Evolutionary conservation across 2,888 invertebrate genomes (phyloP).

Genomic region (Keiferia lycopersicella): DNA sequence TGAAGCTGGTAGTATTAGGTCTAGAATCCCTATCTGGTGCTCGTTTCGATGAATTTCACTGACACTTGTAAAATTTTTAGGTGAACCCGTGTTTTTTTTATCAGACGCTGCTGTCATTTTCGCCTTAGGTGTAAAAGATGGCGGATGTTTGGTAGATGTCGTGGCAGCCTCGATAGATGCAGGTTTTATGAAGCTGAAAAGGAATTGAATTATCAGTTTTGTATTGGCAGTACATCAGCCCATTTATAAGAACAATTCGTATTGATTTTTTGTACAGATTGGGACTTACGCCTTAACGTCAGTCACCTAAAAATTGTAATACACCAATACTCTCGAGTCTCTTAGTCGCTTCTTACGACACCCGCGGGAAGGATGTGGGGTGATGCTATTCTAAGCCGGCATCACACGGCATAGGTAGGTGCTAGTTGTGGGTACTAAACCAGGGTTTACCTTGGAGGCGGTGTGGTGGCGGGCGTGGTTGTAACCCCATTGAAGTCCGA

Average conservation of each 20-base stretch:
- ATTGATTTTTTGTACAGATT: no score
- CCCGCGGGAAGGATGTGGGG: no score
- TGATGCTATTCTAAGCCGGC: no score
- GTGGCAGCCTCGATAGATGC: conserved; percentile 31
- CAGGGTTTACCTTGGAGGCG: no score
- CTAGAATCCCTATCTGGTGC: conserved; percentile 56
- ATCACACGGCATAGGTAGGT: no score
- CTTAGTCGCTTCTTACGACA: no score
- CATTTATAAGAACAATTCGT: background rate
- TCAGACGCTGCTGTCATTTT: conserved; percentile 7
- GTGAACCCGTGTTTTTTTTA: conserved; percentile 20
- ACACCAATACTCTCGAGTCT: no score
- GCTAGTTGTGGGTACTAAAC: no score
- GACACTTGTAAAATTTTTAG: conserved; percentile 23
- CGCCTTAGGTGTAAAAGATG: background rate
- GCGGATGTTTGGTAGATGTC: background rate
- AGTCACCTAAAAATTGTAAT: no score
- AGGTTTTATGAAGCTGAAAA: conserved; percentile 22
- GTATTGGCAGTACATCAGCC: background rate
- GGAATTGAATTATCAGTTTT: background rate
- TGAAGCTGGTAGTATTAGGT: conserved; percentile 57
- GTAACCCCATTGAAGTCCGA: no score
- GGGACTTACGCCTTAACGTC: no score
- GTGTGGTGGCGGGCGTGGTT: no score
- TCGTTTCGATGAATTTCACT: conserved; percentile 45